Base-by-base conservation (phyloP, 2,888 invertebrate genomes). In the Ypsolopha sequella region DNA sequence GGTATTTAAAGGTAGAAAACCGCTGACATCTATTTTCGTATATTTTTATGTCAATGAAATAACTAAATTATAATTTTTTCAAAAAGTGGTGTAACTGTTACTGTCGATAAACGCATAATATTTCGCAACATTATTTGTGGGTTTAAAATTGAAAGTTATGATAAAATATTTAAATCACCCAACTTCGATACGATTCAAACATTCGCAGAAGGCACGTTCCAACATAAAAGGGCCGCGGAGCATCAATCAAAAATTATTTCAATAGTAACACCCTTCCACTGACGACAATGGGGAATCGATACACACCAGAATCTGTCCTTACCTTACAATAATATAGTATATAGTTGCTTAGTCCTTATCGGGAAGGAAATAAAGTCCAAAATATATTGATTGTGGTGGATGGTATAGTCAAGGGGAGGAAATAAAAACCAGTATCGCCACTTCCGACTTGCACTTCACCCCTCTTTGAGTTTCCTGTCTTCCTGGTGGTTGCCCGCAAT, bases 251-350 rank as follows among this genome's bases (percentile, higher is more conserved):
- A 72, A 57, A 63, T 59, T 50, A 52, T 53, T 70, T 75, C 63
- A 62, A 70, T 68, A 70, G 66, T 67, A 65, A 65, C 70, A 73
- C 68, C 70, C 70, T 62, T 60, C 24, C 4, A 72, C 76, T 68
- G 77, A 75, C 74, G 75, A 73, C 76, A 70, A 65, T 66, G 65
- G 68, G 67, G 70, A 73, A 75, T 76, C 77, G 68, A 80, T 80
- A 73, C 64, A 46, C 62, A 62, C 36, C 48, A 48, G 44, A 24
- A 24, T 24, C 24, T 24, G 24, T 24, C 24, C 24, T 24, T 24
- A 3, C 24, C 24, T 24, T n/a, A n/a, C 24, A 24, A 24, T 24
- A 24, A 48, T 63, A 58, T 60, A 57, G 58, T 65, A 63, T n/a
- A 68, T 66, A 72, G 74, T 73, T 24, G 24, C 24, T 2, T 24